Conservation (phyloP, 2,113 vertebrate species). For the Poeciliopsis prolifica region DNA sequence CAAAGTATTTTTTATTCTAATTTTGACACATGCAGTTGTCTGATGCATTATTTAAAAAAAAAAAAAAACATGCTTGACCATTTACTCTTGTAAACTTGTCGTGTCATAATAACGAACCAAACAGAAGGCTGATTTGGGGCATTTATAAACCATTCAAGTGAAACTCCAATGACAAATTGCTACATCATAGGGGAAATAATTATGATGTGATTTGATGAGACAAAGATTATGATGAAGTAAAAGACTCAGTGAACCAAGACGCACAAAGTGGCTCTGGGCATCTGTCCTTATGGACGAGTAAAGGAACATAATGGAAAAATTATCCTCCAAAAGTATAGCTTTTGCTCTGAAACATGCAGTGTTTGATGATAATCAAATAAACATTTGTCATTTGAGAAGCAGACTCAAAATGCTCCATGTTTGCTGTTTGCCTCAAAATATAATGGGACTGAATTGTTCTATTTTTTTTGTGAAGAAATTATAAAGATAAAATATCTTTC, state of each 20-base stretch:
- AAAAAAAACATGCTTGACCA: background rate
- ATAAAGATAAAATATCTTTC: too few relatives aligned
- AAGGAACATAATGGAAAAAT: slow-evolving; percentile 51
- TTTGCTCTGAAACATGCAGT: slow-evolving; percentile 16
- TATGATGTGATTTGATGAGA: slow-evolving; percentile 78
- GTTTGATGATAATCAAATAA: slow-evolving; percentile 16
- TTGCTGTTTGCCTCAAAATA: background rate
- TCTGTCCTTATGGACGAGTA: slow-evolving; percentile 69
- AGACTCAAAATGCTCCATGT: slow-evolving; percentile 13
- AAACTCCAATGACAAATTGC: slow-evolving; percentile 66
- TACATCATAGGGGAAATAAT: slow-evolving; percentile 58
- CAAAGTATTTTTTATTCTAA: background rate
- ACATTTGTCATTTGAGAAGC: background rate
- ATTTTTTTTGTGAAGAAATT: too few relatives aligned
- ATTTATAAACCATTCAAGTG: slow-evolving; percentile 64
- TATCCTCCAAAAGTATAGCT: slow-evolving; percentile 45
- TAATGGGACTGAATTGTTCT: too few relatives aligned
- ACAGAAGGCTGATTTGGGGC: slow-evolving; percentile 66
- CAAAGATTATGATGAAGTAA: slow-evolving; percentile 73
- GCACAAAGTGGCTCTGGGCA: slow-evolving; percentile 63
- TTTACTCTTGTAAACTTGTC: background rate
- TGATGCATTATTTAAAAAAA: background rate
- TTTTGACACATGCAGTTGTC: background rate
- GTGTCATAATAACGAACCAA: slow-evolving; percentile 44
- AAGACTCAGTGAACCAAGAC: slow-evolving; percentile 69